phyloP scores from a whole-genome alignment of 92 coral and sea anemone species.

The Parazoanthus atlanticus region DNA sequence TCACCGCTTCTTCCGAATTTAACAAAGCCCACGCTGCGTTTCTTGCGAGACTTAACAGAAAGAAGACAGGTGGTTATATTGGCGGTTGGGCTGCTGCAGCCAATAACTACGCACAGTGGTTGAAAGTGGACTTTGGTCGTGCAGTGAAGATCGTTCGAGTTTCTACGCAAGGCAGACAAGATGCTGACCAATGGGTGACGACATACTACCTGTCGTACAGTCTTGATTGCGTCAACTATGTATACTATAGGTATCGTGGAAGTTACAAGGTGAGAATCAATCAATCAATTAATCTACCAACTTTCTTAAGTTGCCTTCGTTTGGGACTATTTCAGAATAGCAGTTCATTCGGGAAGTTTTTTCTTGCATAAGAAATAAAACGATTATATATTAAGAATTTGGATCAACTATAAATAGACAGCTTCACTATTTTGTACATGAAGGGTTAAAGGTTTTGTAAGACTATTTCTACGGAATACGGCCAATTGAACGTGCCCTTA shows the following conservation, averaged over 20 bases:
- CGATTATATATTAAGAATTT: no score
- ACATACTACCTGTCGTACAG: slow-evolving; percentile 53
- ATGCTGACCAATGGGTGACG: slow-evolving; percentile 24
- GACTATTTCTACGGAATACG: no score
- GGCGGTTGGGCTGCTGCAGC: slow-evolving; percentile 51
- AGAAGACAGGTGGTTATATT: slow-evolving; percentile 59
- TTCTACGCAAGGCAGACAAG: slow-evolving; percentile 49
- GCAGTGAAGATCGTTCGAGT: slow-evolving; percentile 41
- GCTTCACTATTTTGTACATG: no score
- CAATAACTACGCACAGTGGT: slow-evolving; percentile 46
- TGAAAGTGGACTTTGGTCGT: slow-evolving; percentile 36
- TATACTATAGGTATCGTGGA: slow-evolving; percentile 36
- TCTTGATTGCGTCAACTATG: slow-evolving; percentile 46
- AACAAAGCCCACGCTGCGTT: slow-evolving; percentile 65
- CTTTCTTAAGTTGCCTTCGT: no score
- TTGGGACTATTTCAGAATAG: no score
- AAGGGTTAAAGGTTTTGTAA: no score
- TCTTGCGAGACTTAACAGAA: slow-evolving; percentile 61
- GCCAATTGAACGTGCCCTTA: no score
- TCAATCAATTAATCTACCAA: no score
- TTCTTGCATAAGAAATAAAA: no score
- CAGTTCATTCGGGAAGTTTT: no score
- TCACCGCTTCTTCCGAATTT: slow-evolving; percentile 66
- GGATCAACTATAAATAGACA: no score
- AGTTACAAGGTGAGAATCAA: slow-evolving; percentile 30